Evolutionary conservation across 30 jellyfish, hydroid and myxozoan species (phyloP).

Genomic region (Nemopilema nomurai): DNA sequence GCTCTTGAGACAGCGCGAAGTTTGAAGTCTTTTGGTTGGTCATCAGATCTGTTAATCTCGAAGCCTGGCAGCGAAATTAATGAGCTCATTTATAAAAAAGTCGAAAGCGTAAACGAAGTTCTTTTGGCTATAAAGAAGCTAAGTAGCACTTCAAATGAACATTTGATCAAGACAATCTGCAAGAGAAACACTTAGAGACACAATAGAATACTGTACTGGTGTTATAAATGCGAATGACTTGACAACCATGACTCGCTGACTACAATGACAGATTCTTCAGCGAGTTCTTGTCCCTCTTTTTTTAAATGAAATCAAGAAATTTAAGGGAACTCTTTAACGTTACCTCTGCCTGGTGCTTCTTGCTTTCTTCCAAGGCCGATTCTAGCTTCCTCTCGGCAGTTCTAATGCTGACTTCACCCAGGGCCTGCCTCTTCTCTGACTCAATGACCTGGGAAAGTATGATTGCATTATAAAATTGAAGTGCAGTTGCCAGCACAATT

Average conservation of each 20-base stretch:
- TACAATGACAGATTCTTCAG: neutral
- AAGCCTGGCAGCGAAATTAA: constrained; percentile 69
- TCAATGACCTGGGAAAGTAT: constrained; percentile 91
- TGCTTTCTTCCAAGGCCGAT: constrained; percentile 81
- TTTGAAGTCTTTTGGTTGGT: constrained; percentile 94
- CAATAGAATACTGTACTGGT: neutral
- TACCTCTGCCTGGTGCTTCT: constrained; percentile 88
- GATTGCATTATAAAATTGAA: too few relatives aligned
- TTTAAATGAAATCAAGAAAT: too few relatives aligned
- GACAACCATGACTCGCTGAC: neutral
- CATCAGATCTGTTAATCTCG: constrained; percentile 73
- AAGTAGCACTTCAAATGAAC: too few relatives aligned
- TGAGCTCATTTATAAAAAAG: too few relatives aligned
- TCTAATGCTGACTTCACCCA: constrained; percentile 76
- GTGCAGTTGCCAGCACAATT: too few relatives aligned
- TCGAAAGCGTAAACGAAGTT: too few relatives aligned
- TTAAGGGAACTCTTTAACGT: too few relatives aligned
- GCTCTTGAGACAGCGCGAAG: constrained; percentile 92
- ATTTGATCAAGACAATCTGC: too few relatives aligned
- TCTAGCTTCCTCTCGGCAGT: constrained; percentile 88
- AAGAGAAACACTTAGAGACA: neutral
- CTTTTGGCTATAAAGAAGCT: too few relatives aligned
- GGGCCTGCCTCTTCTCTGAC: constrained; percentile 79
- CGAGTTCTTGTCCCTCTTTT: too few relatives aligned
- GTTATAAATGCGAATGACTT: neutral